Evolutionary conservation across 2,113 vertebrate genomes (phyloP).

Genomic region (Odocoileus hemionus): DNA sequence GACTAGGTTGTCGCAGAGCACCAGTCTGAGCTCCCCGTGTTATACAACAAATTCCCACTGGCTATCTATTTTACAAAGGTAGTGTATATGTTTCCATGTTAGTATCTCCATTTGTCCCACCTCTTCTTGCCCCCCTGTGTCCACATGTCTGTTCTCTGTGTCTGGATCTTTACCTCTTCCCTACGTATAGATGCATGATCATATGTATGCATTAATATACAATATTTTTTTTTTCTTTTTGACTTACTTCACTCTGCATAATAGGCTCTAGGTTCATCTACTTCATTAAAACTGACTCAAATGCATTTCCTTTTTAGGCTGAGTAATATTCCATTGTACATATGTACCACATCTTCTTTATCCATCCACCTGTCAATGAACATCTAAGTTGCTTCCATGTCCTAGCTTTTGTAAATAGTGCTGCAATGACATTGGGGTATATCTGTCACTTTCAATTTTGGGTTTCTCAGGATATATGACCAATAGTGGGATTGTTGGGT

Average conservation of each 20-base stretch:
- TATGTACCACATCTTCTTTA: background rate
- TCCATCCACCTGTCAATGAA: background rate
- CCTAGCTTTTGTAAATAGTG: background rate
- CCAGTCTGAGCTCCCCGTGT: background rate
- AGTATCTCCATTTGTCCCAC: background rate
- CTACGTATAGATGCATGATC: background rate
- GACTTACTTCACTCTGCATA: background rate
- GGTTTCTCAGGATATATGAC: background rate
- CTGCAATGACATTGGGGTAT: background rate
- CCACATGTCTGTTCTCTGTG: background rate
- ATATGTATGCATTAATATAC: background rate
- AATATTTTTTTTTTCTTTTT: background rate
- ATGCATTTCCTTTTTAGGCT: background rate
- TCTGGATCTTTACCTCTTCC: background rate
- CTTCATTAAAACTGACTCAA: background rate
- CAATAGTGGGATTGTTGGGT: background rate
- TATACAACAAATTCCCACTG: background rate
- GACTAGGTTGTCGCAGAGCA: background rate
- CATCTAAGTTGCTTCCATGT: background rate
- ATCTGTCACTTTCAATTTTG: background rate
- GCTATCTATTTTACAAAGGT: background rate
- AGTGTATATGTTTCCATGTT: background rate
- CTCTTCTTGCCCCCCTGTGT: background rate
- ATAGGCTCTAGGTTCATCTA: background rate
- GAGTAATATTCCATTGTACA: background rate